Conservation (phyloP, 1,140 invertebrate species). For the Cotesia chilonis region DNA sequence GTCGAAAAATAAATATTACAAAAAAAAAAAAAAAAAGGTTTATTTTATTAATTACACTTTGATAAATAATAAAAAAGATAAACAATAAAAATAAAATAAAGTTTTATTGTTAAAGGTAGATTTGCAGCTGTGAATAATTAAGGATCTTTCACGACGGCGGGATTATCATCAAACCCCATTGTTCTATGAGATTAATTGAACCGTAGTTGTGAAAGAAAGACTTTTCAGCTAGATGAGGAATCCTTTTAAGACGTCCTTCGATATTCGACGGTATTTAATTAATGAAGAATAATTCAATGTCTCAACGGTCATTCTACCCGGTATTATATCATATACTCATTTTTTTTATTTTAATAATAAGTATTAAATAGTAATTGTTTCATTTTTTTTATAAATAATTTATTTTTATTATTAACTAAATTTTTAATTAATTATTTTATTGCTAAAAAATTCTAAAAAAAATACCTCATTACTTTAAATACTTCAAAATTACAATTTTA, state of each 20-base stretch:
- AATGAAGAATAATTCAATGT: slow-evolving; percentile 52
- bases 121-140: slow-evolving; percentile 33
- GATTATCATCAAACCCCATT: slow-evolving; percentile 32
- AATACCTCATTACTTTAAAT: too few relatives aligned
- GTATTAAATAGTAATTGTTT: too few relatives aligned
- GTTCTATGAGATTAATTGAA: slow-evolving; percentile 46
- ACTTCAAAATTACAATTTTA: too few relatives aligned
- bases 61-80: not conserved
- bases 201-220: slow-evolving; percentile 35
- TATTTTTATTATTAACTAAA: too few relatives aligned
- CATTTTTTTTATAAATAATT: too few relatives aligned
- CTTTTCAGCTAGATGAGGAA: slow-evolving; percentile 28
- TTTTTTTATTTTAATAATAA: too few relatives aligned
- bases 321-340: too few relatives aligned
- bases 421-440: too few relatives aligned
- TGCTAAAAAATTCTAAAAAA: too few relatives aligned
- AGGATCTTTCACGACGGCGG: slow-evolving; percentile 15
- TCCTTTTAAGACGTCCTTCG: slow-evolving; percentile 29
- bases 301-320: slow-evolving; percentile 14
- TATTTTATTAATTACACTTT: too few relatives aligned
- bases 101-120: slow-evolving; percentile 18
- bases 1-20: too few relatives aligned
- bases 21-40: too few relatives aligned
- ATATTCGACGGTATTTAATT: slow-evolving; percentile 50
- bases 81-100: not conserved